phyloP scores from a whole-genome alignment of 1,140 invertebrate species.

The Teleogryllus occipitalis region DNA sequence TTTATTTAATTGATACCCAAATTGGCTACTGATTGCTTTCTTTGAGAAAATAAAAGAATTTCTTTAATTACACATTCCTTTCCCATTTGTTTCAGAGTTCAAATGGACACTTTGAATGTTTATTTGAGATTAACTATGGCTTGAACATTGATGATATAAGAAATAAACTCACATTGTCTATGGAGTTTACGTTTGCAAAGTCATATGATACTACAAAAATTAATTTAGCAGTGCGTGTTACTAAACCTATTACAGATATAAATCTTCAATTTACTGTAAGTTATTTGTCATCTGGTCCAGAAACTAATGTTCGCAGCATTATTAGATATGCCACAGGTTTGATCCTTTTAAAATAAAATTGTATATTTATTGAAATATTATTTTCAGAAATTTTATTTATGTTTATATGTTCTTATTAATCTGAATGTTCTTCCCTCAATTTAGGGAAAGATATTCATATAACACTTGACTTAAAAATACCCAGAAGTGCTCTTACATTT shows the following conservation, averaged over 20 bases:
- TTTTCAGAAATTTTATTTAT: not conserved
- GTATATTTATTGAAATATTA: not conserved
- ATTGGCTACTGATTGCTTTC: not conserved
- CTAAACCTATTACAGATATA: slow-evolving; percentile 40
- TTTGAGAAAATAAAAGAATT: not conserved
- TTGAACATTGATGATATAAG: slow-evolving; percentile 33
- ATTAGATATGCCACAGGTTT: slow-evolving; percentile 41
- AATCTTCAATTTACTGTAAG: slow-evolving; percentile 40
- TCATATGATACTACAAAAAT: slow-evolving; percentile 39
- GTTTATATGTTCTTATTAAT: slow-evolving; percentile 14
- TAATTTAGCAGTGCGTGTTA: slow-evolving; percentile 37
- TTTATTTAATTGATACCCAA: no score
- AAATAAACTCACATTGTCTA: slow-evolving; percentile 44
- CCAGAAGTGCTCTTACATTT: slow-evolving; percentile 42
- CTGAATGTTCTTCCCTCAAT: slow-evolving; percentile 19
- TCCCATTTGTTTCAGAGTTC: slow-evolving; percentile 35
- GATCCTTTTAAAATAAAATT: not conserved
- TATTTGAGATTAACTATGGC: slow-evolving; percentile 42
- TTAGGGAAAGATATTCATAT: slow-evolving; percentile 51
- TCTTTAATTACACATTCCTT: not conserved
- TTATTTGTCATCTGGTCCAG: slow-evolving; percentile 32
- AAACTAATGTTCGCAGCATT: slow-evolving; percentile 35
- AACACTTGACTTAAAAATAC: slow-evolving; percentile 42
- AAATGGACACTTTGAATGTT: slow-evolving; percentile 44
- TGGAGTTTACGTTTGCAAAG: slow-evolving; percentile 45